Evolutionary conservation across 2,888 invertebrate genomes (phyloP), one percentile per base, ranked within the genome.

Genomic region (Netelia inedita): DNA sequence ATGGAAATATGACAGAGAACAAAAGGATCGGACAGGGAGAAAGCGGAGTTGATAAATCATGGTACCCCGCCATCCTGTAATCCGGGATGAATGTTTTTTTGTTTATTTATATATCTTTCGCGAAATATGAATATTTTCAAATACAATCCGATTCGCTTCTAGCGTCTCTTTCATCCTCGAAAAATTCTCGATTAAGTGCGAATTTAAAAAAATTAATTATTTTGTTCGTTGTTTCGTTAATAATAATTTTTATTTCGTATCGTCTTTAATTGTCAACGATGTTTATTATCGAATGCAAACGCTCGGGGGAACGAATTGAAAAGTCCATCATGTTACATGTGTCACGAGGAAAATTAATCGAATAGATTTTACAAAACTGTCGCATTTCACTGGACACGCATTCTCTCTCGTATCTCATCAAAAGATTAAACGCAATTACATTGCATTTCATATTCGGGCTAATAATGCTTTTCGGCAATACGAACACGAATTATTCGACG

Each of bases 391-490:
- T 35, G 35, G 35, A 35, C 35, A 6, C 35, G 35, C 59, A 19
- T 10, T 21, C 10, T 10, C 19, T n/a, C 28, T 61, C 61, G 61
- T 23, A 21, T 14, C 14, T 23, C 61, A 61, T 61, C 61, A 82
- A 61, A 63, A 53, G 74, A 83, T 83, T 71, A 85, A 87, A 74
- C 73, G 61, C 73, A 85, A 86, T 84, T 79, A 80, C 87, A 74
- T 88, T 61, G 23, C 86, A 86, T 69, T 84, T 81, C 73, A 78
- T 74, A 83, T 59, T 61, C 61, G 21, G 8, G 21, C 28, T 23
- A 23, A 21, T 23, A 23, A 61, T 61, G 61, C 61, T 61, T 61
- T 61, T 23, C 9, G 61, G 61, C 28, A 10, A 61, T 61, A 3
- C 23, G 23, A 23, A 23, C 14, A 46, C 43, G 46, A 82, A 83